Evolutionary conservation across 2,888 invertebrate genomes (phyloP).

Genomic region (Apantesis nais): DNA sequence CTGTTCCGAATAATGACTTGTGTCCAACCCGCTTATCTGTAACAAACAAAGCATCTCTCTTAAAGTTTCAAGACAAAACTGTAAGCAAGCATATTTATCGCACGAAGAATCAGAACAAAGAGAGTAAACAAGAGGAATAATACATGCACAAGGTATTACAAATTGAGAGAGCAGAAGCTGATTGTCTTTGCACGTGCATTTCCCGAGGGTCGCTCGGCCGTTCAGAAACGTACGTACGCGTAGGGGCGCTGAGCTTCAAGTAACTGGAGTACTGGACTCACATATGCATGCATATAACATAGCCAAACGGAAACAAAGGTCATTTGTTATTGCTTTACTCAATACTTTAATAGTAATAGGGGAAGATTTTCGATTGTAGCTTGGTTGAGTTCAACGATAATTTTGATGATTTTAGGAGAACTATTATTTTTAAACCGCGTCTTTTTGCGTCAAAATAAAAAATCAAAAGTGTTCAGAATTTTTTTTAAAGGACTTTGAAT

Average conservation of each 20-base stretch:
- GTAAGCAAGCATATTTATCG: not conserved
- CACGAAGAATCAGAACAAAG: conserved; percentile 22
- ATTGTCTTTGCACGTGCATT: conserved; percentile 64
- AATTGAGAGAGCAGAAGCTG: conserved; percentile 47
- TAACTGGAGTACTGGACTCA: conserved; percentile 36
- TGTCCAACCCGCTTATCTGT: not conserved
- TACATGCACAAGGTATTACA: conserved; percentile 47
- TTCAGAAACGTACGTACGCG: conserved; percentile 20
- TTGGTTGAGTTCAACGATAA: conserved; percentile 3
- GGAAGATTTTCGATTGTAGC: conserved; percentile 1
- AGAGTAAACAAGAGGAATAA: conserved; percentile 41
- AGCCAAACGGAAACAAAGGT: conserved; percentile 35
- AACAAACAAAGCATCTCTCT: not conserved
- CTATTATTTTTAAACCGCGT: not conserved
- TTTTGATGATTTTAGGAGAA: not conserved
- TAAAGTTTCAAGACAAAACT: not conserved
- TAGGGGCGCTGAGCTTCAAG: conserved; percentile 35
- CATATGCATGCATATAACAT: conserved; percentile 28
- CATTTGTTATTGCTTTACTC: conserved; percentile 30
- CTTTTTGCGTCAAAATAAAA: not conserved
- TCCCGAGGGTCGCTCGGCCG: conserved; percentile 54
- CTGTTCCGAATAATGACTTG: not conserved
- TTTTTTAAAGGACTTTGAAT: too few species aligned
- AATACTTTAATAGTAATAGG: not conserved
- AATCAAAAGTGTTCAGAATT: too few species aligned